Evolutionary conservation across 2,888 invertebrate genomes (phyloP).

Genomic region (Frankliniella intonsa): DNA sequence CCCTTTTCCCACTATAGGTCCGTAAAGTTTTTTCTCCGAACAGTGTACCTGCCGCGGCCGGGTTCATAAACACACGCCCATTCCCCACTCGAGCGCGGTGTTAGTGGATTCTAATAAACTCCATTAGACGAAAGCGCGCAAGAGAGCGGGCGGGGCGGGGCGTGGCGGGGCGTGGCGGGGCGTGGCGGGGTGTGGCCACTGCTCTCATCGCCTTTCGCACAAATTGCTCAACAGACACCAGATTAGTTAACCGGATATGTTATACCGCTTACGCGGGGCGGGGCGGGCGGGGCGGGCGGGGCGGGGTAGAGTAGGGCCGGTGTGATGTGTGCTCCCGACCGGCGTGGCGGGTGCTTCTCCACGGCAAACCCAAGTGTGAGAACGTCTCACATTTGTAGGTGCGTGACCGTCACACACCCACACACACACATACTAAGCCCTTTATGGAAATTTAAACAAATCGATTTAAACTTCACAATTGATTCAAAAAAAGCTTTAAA

Average conservation of each 20-base stretch:
- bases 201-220: constrained; percentile 10
- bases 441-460: too few species aligned
- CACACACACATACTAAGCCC: too few species aligned
- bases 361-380: too few species aligned
- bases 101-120: not conserved
- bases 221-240: not conserved
- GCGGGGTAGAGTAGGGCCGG: too few species aligned
- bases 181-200: not conserved
- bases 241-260: not conserved
- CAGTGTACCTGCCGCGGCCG: not conserved
- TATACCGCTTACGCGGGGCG: not conserved
- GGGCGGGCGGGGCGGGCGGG: not conserved
- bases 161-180: not conserved
- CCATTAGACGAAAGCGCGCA: not conserved
- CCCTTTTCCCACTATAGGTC: too few species aligned
- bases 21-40: too few species aligned
- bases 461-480: too few species aligned
- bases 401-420: too few species aligned
- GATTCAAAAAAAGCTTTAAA: too few species aligned
- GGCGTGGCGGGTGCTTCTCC: too few species aligned
- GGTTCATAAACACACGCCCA: not conserved
- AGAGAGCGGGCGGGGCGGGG: not conserved
- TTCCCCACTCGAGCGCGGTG: not conserved
- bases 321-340: too few species aligned
- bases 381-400: too few species aligned